Base-by-base conservation (phyloP, 2,888 invertebrate genomes). In the Cryptophagus acutangulus region DNA sequence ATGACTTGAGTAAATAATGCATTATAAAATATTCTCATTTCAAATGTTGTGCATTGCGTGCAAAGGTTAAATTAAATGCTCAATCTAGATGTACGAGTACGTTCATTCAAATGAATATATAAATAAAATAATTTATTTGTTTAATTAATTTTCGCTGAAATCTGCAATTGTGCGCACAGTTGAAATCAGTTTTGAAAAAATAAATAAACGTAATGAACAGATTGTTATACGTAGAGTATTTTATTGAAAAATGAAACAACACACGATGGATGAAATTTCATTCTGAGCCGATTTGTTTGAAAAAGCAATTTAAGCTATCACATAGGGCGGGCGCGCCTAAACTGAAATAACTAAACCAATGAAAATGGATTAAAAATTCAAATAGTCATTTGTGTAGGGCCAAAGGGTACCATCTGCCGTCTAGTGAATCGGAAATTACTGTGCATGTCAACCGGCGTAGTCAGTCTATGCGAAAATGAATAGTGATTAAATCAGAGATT, bases 381-480 rank as follows among this genome's bases (percentile, higher is more conserved):
- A 51, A 54, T 44, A 49, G 54, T 54, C 51, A 54, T 51, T 54
- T 50, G 43, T 36, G 33, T 31, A 26, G 37, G 41, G 28, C 28
- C 36, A n/a, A 17, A 29, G 35, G 42, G 42, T 49, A 45, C 51
- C 54, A 51, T 50, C 48, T 54, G 54, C 45, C 43, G 48, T 48
- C 54, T 46, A 50, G 45, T 49, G 50, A 47, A 51, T 50, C 49
- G 50, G 50, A 54, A 51, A 54, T 54, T 53, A 48, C 48, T 43
- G 40, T 45, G 38, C 38, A 48, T 48, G 48, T 44, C 47, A 47
- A 46, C 28, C 28, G 17, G 37, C 25, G 10, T 40, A 38, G 45
- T 36, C 45, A 34, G 45, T 46, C 43, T 44, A 45, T 45, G 43
- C 49, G 49, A 52, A 50, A 54, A 54, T 54, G 50, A 51, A 51